Evolutionary conservation across 92 coral and sea anemone species (phyloP), one percentile per base, ranked within the genome.

Genomic region (Phenganax stokvisi): DNA sequence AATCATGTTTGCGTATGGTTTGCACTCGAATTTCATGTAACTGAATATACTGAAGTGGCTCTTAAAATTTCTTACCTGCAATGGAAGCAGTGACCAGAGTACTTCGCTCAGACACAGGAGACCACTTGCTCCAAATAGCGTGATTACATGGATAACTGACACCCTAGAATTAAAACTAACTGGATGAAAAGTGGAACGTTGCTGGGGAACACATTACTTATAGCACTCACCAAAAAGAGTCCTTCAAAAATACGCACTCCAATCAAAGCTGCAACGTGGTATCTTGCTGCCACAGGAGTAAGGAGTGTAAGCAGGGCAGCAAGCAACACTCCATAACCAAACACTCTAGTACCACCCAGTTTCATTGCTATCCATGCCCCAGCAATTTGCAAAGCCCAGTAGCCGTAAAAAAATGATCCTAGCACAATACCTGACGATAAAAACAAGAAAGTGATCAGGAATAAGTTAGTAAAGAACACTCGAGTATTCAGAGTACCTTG

Each of bases 81-180:
- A 94, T 94, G 58, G 98, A 90, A 74, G 92, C 90, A 57, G 98
- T 89, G 30, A 94, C 90, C n/a, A 94, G 81, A 44, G 96, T 94
- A 83, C 98, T 94, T 8, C 98, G 85, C 66, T 94, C 98, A 70
- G 81, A 87, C 28, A 96, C 96, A 9, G 98, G 98, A 6, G 97
- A 92, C 98, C 97, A 94, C 80, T 92, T 94, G 92, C 98, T 94
- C 98, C 98, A 94, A 52, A 92, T 94, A 10, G 97, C 98, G 74
- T 94, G 98, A 82, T 94, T 92, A 70, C 98, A 94, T 15, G 98
- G 98, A 83, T 92, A 94, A 53, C 96, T 94, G 10, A 94, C 98
- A 47, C 98, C 98, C 98, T 94, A 52, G 0, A 79, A 73, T 54
- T 0, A n/a, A 54, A 75, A 7, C 51, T 12, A 12, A 53, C 12